These are phyloP conservation scores for Ceratosolen fusciceps DNA, from an alignment of 1,140 invertebrate genomes.

Conservation along the genomic window DNA sequence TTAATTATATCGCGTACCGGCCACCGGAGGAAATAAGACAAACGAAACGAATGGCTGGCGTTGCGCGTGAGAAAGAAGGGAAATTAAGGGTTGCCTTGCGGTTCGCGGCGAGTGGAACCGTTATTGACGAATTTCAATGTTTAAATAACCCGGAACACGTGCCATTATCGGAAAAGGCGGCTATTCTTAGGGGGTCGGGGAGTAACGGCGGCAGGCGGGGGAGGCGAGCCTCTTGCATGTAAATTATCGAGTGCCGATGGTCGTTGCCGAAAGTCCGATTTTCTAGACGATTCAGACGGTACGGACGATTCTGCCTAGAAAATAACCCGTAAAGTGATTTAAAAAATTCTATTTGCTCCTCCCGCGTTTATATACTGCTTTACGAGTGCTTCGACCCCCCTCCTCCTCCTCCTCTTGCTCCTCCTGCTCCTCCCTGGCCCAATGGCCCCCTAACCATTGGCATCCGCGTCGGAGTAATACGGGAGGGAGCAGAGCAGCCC, in stretches of 20 bases:
- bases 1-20: constrained; percentile 30
- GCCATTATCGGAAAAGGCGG: not conserved
- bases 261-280: not conserved
- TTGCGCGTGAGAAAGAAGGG: not conserved
- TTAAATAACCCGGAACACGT: too few relatives aligned
- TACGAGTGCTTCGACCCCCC: not conserved
- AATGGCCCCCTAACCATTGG: too few relatives aligned
- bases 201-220: too few relatives aligned
- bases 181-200: not conserved
- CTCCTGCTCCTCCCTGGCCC: too few relatives aligned
- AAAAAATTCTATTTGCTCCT: constrained; percentile 30
- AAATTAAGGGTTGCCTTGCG: too few relatives aligned
- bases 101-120: too few relatives aligned
- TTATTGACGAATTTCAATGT: too few relatives aligned
- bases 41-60: not conserved
- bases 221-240: too few relatives aligned
- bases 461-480: too few relatives aligned
- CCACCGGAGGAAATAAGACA: not conserved
- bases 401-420: too few relatives aligned
- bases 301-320: not conserved
- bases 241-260: constrained; percentile 48
- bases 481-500: not conserved
- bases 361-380: constrained; percentile 14
- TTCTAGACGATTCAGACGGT: not conserved
- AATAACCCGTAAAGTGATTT: not conserved